phyloP scores from a whole-genome alignment of 2,797 vertebrate species.

The Naso thynnoides region DNA sequence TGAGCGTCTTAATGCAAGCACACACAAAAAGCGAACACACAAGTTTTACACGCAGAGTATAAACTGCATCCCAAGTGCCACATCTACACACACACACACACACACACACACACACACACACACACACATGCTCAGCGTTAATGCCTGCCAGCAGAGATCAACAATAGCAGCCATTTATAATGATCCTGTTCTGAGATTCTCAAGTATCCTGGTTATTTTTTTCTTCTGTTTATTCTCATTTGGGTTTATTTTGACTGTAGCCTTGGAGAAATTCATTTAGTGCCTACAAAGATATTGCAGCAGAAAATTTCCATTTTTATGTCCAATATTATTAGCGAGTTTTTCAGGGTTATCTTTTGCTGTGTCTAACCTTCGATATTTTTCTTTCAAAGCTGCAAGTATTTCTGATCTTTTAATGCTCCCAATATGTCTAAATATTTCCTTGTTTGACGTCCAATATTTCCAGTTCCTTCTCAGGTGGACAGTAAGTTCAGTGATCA shows the following conservation, averaged over 20 bases:
- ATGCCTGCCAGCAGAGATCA: slow-evolving; percentile 7
- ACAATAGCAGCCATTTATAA: slow-evolving; percentile 30
- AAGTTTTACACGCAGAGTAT: slow-evolving; percentile 4
- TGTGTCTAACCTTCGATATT: neutral
- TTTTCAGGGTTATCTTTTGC: neutral
- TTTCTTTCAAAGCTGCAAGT: slow-evolving; percentile 2
- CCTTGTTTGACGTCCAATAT: slow-evolving; percentile 12
- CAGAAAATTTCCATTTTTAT: neutral
- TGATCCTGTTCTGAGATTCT: slow-evolving; percentile 5
- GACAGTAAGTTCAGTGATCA: slow-evolving; percentile 47
- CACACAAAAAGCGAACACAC: slow-evolving; percentile 7
- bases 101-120: neutral
- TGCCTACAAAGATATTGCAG: neutral
- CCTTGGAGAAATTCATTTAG: neutral
- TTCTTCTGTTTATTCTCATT: slow-evolving; percentile 5
- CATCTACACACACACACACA: neutral
- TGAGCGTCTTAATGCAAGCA: slow-evolving; percentile 4
- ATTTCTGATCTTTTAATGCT: slow-evolving; percentile 17
- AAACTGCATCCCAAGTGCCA: slow-evolving; percentile 28
- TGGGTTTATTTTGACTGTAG: neutral
- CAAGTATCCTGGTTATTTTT: slow-evolving; percentile 15
- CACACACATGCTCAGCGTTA: slow-evolving; percentile 1
- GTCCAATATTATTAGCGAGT: neutral
- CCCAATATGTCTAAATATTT: slow-evolving; percentile 24
- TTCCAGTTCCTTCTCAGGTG: slow-evolving; percentile 45